These are phyloP conservation scores for Glomeris marginata DNA, from an alignment of 2,888 invertebrate species.

Conservation along the genomic window DNA sequence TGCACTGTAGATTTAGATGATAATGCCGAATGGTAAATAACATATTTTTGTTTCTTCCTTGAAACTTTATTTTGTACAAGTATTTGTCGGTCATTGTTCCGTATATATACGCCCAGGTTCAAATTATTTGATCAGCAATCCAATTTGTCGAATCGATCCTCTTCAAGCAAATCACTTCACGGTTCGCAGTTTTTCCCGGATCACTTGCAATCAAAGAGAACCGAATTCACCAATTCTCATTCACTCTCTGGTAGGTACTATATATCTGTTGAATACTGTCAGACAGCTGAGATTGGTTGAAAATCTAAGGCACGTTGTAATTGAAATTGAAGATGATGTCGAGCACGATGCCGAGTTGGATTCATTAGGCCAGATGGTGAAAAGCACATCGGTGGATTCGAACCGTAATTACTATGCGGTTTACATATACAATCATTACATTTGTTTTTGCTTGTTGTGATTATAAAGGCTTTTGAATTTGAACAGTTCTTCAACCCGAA, in stretches of 20 bases:
- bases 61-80: not conserved
- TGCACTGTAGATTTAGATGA: constrained; percentile 8
- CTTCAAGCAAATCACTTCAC: constrained; percentile 6
- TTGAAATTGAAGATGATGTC: constrained; percentile 12
- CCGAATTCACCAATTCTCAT: constrained; percentile 9
- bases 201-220: constrained; percentile 5
- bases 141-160: no score
- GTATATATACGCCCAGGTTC: not conserved
- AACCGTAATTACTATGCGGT: constrained; percentile 6
- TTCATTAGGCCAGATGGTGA: constrained; percentile 10
- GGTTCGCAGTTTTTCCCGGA: not conserved
- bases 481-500: constrained; percentile 65
- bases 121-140: no score
- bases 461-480: constrained; percentile 12
- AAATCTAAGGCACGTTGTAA: not conserved
- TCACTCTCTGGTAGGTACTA: constrained; percentile 12
- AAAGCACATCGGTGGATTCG: constrained; percentile 13
- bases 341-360: constrained; percentile 7
- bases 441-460: not conserved
- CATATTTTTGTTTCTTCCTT: not conserved
- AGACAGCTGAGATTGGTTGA: not conserved
- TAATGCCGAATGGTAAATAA: constrained; percentile 8
- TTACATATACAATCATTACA: not conserved
- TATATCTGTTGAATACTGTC: not conserved
- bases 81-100: not conserved